Conservation (phyloP, 23 tunicate genomes). For the Ciona savignyi region DNA sequence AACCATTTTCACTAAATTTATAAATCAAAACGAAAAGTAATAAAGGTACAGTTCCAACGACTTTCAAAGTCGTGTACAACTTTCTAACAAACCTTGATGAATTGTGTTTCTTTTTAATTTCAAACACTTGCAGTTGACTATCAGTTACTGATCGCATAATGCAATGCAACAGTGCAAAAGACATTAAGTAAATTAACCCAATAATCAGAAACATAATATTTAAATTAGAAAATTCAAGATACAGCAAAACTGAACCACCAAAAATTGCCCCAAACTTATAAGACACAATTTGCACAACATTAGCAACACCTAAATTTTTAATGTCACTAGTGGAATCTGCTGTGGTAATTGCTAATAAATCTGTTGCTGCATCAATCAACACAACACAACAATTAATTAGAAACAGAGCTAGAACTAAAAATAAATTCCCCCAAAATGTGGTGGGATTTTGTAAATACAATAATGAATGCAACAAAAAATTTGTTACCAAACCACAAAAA, state of each 20-base stretch:
- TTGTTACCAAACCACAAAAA: constrained; percentile 1
- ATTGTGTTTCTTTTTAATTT: not conserved
- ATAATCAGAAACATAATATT: constrained; percentile 2
- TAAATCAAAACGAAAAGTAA: constrained; percentile 6
- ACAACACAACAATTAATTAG: constrained; percentile 29
- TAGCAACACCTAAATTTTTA: constrained; percentile 31
- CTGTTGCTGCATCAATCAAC: constrained; percentile 25
- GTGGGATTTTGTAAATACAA: constrained; percentile 3
- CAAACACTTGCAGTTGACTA: too few species aligned
- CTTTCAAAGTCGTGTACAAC: not conserved
- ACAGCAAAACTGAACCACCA: constrained; percentile 12
- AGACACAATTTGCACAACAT: constrained; percentile 39
- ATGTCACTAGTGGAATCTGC: constrained; percentile 28
- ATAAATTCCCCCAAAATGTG: not conserved
- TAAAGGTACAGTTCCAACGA: not conserved
- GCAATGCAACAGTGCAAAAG: not conserved
- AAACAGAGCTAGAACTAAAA: constrained; percentile 7
- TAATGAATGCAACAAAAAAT: not conserved
- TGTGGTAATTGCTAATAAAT: constrained; percentile 19
- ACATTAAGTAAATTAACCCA: not conserved
- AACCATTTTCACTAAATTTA: constrained; percentile 36
- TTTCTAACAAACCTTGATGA: not conserved
- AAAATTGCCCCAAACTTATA: constrained; percentile 44
- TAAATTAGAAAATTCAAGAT: constrained; percentile 8
- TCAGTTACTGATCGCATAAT: too few species aligned